Evolutionary conservation across 2,888 invertebrate species (phyloP).

Genomic region (Sericinus montela): DNA sequence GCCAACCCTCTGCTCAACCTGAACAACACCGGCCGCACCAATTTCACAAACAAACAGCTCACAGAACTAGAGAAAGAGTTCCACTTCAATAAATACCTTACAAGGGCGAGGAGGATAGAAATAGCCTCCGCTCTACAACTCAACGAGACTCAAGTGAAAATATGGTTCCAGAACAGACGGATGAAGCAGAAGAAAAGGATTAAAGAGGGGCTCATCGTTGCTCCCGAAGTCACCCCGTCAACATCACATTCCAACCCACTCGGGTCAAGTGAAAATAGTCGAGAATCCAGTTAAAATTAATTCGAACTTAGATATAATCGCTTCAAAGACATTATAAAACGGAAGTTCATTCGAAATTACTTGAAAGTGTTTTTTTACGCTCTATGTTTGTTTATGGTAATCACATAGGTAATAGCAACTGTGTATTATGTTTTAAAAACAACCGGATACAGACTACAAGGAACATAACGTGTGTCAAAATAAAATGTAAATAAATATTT

Average conservation of each 20-base stretch:
- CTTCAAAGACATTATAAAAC: constrained; percentile 16
- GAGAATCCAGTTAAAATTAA: constrained; percentile 81
- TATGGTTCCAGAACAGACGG: constrained; percentile 98
- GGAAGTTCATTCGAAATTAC: background rate
- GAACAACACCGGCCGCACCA: constrained; percentile 96
- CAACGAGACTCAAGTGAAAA: constrained; percentile 98
- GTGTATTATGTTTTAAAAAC: background rate
- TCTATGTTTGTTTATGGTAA: constrained; percentile 21
- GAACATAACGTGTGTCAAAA: constrained; percentile 12
- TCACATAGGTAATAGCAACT: no score
- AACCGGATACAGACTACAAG: background rate
- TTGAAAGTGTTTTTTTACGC: constrained; percentile 5
- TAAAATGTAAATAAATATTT: constrained; percentile 2
- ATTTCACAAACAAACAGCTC: constrained; percentile 99
- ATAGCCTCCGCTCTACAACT: constrained; percentile 97
- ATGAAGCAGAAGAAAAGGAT: constrained; percentile 99
- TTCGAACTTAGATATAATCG: constrained; percentile 1
- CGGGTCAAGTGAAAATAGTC: constrained; percentile 85
- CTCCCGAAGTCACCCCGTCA: constrained; percentile 72
- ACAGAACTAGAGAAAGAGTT: constrained; percentile 99
- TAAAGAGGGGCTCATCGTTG: constrained; percentile 91
- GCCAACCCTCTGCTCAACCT: constrained; percentile 70
- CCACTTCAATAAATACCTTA: constrained; percentile 99
- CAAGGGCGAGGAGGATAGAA: constrained; percentile 97
- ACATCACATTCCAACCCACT: constrained; percentile 54